Evolutionary conservation across 1,140 invertebrate genomes (phyloP).

Genomic region (Sarcophaga peregrina): DNA sequence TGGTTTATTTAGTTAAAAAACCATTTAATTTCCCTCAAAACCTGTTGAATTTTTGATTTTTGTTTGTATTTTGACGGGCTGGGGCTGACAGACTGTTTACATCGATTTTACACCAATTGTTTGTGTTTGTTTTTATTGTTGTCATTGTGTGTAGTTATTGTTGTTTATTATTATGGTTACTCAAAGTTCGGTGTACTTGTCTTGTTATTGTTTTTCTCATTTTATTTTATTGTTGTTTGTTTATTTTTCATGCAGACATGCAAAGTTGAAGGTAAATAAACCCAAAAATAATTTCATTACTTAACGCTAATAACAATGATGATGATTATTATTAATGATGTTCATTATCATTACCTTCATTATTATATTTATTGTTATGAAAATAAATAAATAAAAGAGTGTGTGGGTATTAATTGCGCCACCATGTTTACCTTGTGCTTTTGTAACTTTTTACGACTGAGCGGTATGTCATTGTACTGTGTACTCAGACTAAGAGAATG

Average conservation of each 20-base stretch:
- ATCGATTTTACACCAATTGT: too few species aligned
- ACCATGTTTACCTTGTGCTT: too few species aligned
- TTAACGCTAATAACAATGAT: not conserved
- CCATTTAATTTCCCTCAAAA: not conserved
- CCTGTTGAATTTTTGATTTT: not conserved
- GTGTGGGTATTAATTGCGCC: too few species aligned
- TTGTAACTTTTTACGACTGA: too few species aligned
- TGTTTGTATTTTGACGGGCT: not conserved
- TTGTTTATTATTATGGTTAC: not conserved
- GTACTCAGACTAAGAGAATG: too few species aligned
- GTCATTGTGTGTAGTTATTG: not conserved
- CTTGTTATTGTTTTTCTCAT: too few species aligned
- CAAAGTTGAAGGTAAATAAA: not conserved
- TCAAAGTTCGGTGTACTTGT: constrained; percentile 1
- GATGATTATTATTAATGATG: not conserved
- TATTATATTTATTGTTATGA: too few species aligned
- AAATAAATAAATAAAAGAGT: too few species aligned
- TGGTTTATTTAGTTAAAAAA: not conserved
- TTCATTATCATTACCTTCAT: not conserved
- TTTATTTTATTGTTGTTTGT: not conserved
- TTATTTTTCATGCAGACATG: constrained; percentile 4
- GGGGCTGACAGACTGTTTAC: not conserved
- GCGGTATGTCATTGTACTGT: too few species aligned
- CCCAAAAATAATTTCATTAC: not conserved
- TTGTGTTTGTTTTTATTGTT: not conserved